Evolutionary conservation across 2,113 vertebrate species (phyloP).

Genomic region (Catharus bicknelli): DNA sequence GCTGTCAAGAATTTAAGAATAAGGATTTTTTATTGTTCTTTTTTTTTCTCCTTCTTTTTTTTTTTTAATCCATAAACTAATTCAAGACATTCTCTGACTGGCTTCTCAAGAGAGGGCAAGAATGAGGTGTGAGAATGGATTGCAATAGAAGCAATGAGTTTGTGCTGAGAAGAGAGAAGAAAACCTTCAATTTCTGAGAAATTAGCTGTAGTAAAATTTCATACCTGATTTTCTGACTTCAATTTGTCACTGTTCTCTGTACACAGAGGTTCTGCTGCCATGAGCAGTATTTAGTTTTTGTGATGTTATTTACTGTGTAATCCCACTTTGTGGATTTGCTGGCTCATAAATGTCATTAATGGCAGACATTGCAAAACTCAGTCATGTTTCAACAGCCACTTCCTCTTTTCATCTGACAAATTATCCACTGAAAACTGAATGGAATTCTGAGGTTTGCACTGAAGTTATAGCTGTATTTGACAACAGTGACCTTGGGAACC

Average conservation of each 20-base stretch:
- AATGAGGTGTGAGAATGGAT: neutral
- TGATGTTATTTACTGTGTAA: neutral
- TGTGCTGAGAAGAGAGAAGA: neutral
- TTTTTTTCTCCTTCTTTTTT: too few relatives aligned
- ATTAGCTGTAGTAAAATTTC: neutral
- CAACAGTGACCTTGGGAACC: neutral
- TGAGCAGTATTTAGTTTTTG: neutral
- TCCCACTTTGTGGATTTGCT: neutral
- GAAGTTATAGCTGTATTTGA: neutral
- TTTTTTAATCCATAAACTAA: neutral
- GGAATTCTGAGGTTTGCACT: neutral
- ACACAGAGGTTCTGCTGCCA: neutral
- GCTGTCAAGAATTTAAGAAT: neutral
- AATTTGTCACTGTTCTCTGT: neutral
- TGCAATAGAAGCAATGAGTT: accelerated
- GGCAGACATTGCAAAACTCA: neutral
- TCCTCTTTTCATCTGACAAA: neutral
- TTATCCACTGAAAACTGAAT: neutral
- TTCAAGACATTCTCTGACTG: neutral
- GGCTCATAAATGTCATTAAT: neutral
- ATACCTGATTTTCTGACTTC: neutral
- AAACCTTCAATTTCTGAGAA: neutral
- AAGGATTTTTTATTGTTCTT: neutral
- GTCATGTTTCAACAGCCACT: neutral
- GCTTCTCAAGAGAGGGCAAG: neutral